Conservation (phyloP, 2,888 invertebrate genomes). For the Lycophotia porphyrea region DNA sequence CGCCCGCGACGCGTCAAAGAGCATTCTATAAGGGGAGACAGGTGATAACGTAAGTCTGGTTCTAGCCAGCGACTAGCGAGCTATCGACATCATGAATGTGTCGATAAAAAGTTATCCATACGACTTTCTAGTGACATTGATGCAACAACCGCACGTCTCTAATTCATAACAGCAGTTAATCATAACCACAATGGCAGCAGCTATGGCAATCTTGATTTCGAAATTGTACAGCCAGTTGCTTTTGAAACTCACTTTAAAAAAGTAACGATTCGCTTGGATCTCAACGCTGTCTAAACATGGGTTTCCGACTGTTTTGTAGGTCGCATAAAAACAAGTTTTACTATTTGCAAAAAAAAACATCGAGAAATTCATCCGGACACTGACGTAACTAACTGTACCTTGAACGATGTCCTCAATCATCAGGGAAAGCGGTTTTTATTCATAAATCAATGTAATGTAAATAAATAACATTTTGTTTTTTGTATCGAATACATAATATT, state of each 20-base stretch:
- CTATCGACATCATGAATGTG: constrained; percentile 66
- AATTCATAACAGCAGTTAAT: constrained; percentile 56
- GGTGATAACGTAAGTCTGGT: constrained; percentile 80
- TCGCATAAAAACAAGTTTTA: constrained; percentile 75
- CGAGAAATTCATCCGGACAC: constrained; percentile 72
- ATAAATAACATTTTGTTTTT: constrained; percentile 43
- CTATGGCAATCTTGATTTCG: constrained; percentile 57
- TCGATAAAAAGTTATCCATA: constrained; percentile 78
- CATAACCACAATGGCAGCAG: constrained; percentile 41
- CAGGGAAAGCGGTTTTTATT: constrained; percentile 75
- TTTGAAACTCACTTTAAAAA: constrained; percentile 38
- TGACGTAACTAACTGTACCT: constrained; percentile 79
- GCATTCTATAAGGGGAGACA: constrained; percentile 77
- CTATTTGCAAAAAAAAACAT: constrained; percentile 76
- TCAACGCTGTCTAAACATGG: constrained; percentile 66
- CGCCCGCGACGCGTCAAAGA: constrained; percentile 70
- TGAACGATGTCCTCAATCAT: constrained; percentile 75
- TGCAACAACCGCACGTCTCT: constrained; percentile 66
- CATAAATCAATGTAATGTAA: constrained; percentile 56
- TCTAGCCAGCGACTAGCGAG: constrained; percentile 68
- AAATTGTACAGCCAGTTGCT: constrained; percentile 58
- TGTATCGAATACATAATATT: constrained; percentile 35
- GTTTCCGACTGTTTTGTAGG: constrained; percentile 70
- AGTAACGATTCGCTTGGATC: constrained; percentile 46
- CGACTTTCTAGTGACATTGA: constrained; percentile 83